Base-by-base conservation (phyloP, 2,797 vertebrate species). In the Bryconaethiops microstoma region DNA sequence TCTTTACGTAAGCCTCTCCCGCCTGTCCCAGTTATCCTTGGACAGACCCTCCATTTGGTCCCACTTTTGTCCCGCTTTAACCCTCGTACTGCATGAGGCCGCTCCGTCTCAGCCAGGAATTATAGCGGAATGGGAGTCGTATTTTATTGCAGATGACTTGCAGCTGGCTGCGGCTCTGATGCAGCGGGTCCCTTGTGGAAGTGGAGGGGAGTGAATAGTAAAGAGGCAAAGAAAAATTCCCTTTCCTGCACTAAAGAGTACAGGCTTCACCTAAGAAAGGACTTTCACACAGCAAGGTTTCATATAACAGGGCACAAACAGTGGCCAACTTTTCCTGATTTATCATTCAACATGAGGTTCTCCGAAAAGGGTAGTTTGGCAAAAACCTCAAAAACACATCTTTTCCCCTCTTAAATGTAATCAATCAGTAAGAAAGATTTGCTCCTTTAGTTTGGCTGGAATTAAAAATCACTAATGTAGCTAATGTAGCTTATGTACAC, bases 111-210 rank as follows among this genome's bases (percentile, higher is more conserved):
- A 12, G 48, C 72, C 50, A 77, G n/a, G 72, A 74, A 59, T 68
- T 73, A 57, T 67, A 40, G 52, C 50, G 17, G 65, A 79, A 64
- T 60, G 68, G 50, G 42, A 67, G 65, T 76, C 77, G 52, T 74
- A 68, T 69, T 70, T 78, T 78, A 75, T 71, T 75, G 23, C 39
- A 50, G 73, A 59, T 45, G 67, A 69, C 63, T 80, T 72, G 79
- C 50, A 77, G 67, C 69, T 78, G 52, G 78, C 62, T 62, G 19
- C 1, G 67, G 29, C n/a, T 45, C 77, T 63, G 57, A 77, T 73
- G 72, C 77, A 82, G 57, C 5, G 50, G 39, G 71, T 21, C 59
- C 57, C 29, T 35, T 12, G 17, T 65, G 14, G 29, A 39, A 65
- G 63, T 35, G 39, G 35, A 9, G 2, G 63, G 35, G 5, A n/a